Evolutionary conservation across 2,888 invertebrate species (phyloP).

Genomic region (Omphaloscelis lunosa): DNA sequence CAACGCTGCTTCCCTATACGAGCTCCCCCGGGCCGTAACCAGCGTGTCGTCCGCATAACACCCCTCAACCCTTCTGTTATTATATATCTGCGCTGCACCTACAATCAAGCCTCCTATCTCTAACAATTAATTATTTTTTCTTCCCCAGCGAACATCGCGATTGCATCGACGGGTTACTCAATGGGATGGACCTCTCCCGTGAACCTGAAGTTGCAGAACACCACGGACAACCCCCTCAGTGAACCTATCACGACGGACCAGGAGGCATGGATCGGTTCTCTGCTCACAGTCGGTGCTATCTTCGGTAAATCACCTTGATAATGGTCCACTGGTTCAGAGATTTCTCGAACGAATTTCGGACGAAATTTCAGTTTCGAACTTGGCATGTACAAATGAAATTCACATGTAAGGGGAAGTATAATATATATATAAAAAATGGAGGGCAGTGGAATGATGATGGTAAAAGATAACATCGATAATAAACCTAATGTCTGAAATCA

Average conservation of each 20-base stretch:
- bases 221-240: constrained; percentile 82
- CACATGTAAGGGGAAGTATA: too few species aligned
- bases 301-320: too few species aligned
- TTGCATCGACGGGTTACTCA: constrained; percentile 89
- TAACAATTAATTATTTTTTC: not conserved
- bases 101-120: not conserved
- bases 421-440: too few species aligned
- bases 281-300: constrained; percentile 91
- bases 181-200: constrained; percentile 93
- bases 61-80: not conserved
- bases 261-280: constrained; percentile 92
- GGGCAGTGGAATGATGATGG: not conserved
- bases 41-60: too few species aligned
- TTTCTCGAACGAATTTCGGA: too few species aligned
- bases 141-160: constrained; percentile 89
- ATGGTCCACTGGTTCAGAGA: too few species aligned
- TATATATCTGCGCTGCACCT: not conserved
- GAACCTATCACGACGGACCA: constrained; percentile 81
- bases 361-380: too few species aligned
- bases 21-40: too few species aligned
- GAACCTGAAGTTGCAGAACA: constrained; percentile 84
- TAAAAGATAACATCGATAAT: not conserved
- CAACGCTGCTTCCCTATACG: too few species aligned
- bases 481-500: not conserved
- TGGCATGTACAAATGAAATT: too few species aligned